Conservation (phyloP, 2,888 invertebrate species). For the Homarus gammarus region DNA sequence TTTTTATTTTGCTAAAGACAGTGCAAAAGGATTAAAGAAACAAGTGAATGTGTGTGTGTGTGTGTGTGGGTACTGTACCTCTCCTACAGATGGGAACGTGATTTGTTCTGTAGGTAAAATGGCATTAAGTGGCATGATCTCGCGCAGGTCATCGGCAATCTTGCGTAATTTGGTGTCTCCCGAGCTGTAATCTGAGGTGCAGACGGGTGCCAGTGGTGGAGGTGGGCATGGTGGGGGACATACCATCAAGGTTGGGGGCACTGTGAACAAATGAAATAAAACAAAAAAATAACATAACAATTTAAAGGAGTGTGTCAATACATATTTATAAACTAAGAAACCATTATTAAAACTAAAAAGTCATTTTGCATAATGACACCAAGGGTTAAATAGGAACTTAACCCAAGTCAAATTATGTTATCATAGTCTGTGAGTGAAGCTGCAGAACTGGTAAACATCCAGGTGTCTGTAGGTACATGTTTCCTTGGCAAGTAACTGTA, state of each 20-base stretch:
- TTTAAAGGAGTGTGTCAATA: not conserved
- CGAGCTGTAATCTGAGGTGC: constrained; percentile 62
- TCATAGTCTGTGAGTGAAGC: no score
- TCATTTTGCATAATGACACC: no score
- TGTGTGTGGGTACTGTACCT: constrained; percentile 71
- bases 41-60: no score
- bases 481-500: no score
- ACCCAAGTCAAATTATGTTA: no score
- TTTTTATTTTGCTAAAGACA: no score
- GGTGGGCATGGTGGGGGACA: constrained; percentile 62
- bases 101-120: constrained; percentile 77
- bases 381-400: no score
- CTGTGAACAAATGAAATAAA: constrained; percentile 24
- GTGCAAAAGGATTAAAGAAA: no score
- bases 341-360: no score
- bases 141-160: constrained; percentile 77
- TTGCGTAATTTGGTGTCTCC: constrained; percentile 75
- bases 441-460: no score
- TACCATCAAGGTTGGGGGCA: constrained; percentile 63
- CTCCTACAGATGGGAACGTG: constrained; percentile 76
- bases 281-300: constrained; percentile 17
- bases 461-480: no score
- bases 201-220: constrained; percentile 31
- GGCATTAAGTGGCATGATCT: constrained; percentile 77
- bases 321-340: no score